A percentile compares a stretch with the other conserved stretches of the same genome.
phyloP scores from a whole-genome alignment of 2,113 vertebrate species.

The Anoplopoma fimbria region DNA sequence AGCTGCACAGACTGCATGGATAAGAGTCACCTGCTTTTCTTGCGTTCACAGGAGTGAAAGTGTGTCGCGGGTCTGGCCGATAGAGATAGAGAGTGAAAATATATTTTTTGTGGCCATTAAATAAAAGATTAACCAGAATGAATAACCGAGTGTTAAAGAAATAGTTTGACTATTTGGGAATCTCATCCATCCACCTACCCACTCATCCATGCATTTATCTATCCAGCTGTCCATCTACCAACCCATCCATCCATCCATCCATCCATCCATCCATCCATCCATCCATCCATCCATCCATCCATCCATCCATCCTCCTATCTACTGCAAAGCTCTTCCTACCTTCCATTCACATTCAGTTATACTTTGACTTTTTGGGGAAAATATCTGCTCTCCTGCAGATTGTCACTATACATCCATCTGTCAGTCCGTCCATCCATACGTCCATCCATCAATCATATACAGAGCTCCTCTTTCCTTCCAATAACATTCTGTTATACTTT shows the following conservation, averaged over 20 bases:
- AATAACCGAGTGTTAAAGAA: not conserved
- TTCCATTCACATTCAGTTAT: not conserved
- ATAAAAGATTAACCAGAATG: not conserved
- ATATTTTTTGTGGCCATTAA: not conserved
- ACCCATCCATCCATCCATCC: not conserved
- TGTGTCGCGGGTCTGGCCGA: conserved; percentile 3
- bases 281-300: not conserved
- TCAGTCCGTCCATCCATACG: not conserved
- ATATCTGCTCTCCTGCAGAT: not conserved
- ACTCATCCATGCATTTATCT: not conserved
- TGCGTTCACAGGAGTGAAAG: not conserved
- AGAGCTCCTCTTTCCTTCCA: no score
- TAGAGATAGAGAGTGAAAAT: conserved; percentile 26
- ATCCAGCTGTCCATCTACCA: not conserved
- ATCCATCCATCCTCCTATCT: not conserved
- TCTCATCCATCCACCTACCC: not conserved
- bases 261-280: not conserved
- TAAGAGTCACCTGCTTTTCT: conserved; percentile 8
- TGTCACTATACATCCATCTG: not conserved
- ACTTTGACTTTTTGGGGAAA: not conserved
- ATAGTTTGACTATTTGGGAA: not conserved
- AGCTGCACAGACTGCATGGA: not conserved
- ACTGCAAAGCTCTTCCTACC: not conserved
- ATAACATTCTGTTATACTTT: no score
- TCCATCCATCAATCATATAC: no score